Conservation (phyloP, 2,888 invertebrate species). For the Acrobasis consociella region DNA sequence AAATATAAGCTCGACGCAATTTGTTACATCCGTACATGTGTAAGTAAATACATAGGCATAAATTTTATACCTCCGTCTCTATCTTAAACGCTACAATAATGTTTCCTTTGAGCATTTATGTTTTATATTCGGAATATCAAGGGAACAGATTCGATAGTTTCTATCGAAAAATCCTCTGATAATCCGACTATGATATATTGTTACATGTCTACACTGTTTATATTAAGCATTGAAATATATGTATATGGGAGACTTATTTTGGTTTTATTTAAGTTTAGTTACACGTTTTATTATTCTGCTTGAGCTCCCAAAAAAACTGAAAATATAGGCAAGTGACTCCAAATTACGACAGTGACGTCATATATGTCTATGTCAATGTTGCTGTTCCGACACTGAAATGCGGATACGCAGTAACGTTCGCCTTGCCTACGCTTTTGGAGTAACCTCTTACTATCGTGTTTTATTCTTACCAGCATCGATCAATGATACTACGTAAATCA, state of each 20-base stretch:
- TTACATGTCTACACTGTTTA: neutral
- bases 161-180: neutral
- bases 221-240: constrained; percentile 8
- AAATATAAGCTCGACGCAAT: neutral
- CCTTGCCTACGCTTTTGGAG: too few relatives aligned
- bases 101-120: neutral
- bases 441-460: too few relatives aligned
- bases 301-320: too few relatives aligned
- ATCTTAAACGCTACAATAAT: neutral
- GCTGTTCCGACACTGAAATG: too few relatives aligned
- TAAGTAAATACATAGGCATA: neutral
- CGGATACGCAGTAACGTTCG: too few relatives aligned
- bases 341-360: too few relatives aligned
- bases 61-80: neutral
- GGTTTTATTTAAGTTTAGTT: constrained; percentile 6
- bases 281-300: too few relatives aligned
- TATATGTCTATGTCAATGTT: too few relatives aligned
- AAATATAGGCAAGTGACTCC: too few relatives aligned
- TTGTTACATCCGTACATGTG: neutral
- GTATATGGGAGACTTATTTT: neutral
- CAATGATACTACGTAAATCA: too few relatives aligned
- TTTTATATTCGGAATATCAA: neutral
- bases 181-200: neutral
- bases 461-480: too few relatives aligned
- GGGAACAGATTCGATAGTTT: neutral